Percentiles rank a stretch among this genome's conserved stretches.
Evolutionary conservation across 2,888 invertebrate genomes (phyloP).

Genomic region (Pheosia tremula): DNA sequence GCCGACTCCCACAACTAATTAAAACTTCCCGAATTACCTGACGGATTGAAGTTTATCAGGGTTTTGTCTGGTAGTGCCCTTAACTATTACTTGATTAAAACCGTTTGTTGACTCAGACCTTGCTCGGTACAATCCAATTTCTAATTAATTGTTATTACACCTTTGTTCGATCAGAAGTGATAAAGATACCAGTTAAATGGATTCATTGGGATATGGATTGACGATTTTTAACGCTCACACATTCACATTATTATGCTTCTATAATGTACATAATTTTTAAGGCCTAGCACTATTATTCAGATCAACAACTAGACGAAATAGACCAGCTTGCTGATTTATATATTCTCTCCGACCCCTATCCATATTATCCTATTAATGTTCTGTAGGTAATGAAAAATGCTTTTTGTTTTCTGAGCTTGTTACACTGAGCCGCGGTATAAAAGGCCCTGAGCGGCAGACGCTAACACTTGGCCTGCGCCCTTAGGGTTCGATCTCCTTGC

Average conservation of each 20-base stretch:
- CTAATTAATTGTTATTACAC: constrained; percentile 6
- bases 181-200: background rate
- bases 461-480: background rate
- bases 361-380: too few species aligned
- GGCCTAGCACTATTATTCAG: too few species aligned
- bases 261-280: too few species aligned
- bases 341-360: background rate
- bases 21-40: constrained; percentile 25
- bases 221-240: too few species aligned
- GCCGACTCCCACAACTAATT: constrained; percentile 23
- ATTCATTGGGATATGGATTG: background rate
- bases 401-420: constrained; percentile 5
- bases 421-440: background rate
- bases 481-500: constrained; percentile 29
- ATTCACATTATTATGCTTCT: too few species aligned
- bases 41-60: constrained; percentile 7
- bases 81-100: constrained; percentile 3
- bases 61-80: background rate
- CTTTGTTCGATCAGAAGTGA: background rate
- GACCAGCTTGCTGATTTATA: background rate
- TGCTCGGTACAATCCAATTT: background rate
- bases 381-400: constrained; percentile 5
- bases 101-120: background rate
- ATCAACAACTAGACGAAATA: too few species aligned
- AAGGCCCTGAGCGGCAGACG: background rate